phyloP scores from a whole-genome alignment of 2,797 vertebrate genomes.

The Falco rusticolus region DNA sequence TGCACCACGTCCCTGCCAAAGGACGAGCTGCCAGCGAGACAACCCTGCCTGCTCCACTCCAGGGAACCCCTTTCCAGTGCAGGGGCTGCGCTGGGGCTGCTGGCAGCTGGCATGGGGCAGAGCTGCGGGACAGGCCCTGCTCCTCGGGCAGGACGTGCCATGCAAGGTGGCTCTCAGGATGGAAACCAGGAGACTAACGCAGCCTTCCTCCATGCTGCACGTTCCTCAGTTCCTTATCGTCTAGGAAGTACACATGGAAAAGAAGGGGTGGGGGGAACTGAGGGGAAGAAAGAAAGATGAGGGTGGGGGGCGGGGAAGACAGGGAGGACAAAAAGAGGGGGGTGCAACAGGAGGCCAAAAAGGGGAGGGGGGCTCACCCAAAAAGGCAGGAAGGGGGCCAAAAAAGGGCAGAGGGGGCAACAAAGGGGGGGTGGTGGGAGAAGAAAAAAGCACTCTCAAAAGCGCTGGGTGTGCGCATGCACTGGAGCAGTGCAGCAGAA shows the following conservation, averaged over 20 bases:
- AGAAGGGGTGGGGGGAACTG: too few species aligned
- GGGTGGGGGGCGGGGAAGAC: too few species aligned
- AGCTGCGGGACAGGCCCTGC: accelerated
- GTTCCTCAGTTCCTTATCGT: neutral
- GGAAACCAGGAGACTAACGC: neutral
- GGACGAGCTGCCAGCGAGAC: neutral
- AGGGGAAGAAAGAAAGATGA: too few species aligned
- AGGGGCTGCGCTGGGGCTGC: neutral
- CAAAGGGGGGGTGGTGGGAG: too few species aligned
- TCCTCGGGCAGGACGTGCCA: accelerated
- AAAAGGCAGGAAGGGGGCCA: too few species aligned
- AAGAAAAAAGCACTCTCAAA: neutral
- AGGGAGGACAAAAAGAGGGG: too few species aligned
- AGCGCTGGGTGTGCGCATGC: neutral
- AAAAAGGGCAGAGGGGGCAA: too few species aligned
- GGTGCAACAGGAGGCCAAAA: too few species aligned
- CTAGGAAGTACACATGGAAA: neutral
- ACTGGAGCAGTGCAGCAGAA: neutral
- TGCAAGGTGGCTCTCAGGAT: accelerated
- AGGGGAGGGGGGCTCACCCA: too few species aligned
- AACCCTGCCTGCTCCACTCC: neutral
- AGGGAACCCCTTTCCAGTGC: neutral
- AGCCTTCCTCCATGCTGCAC: neutral
- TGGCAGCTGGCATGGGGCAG: neutral
- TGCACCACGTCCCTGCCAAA: accelerated